Evolutionary conservation across 2,113 vertebrate genomes (phyloP).

Genomic region (Elanus axillaris): DNA sequence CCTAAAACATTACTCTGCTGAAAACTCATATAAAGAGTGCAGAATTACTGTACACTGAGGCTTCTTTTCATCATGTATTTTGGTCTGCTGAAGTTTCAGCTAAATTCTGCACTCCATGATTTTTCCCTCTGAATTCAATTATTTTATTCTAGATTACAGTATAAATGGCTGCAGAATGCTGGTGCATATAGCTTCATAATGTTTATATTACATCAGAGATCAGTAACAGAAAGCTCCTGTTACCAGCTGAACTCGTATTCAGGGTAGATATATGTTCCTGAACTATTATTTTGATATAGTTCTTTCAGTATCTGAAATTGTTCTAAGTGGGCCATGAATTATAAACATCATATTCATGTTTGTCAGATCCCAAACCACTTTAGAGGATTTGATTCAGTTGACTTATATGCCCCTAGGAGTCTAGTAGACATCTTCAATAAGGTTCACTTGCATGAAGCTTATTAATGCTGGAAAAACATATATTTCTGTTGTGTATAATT

Average conservation of each 20-base stretch:
- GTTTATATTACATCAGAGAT: not conserved
- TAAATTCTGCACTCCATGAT: not conserved
- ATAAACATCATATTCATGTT: not conserved
- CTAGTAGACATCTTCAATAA: not conserved
- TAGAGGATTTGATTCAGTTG: not conserved
- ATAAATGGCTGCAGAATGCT: not conserved
- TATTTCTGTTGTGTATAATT: not conserved
- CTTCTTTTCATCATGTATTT: not conserved
- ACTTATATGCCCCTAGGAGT: not conserved
- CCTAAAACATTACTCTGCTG: not conserved
- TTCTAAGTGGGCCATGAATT: not conserved
- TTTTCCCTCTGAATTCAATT: not conserved
- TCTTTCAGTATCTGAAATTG: not conserved
- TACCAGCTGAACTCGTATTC: not conserved
- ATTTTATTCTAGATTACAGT: not conserved
- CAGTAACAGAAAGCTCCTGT: not conserved
- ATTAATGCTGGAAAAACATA: not conserved
- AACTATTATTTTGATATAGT: not conserved
- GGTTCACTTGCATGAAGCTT: not conserved
- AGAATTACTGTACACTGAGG: not conserved
- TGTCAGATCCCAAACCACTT: not conserved
- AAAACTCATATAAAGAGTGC: not conserved
- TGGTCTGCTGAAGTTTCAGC: not conserved
- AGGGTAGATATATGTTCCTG: not conserved
- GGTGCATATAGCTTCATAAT: not conserved